Percentiles rank a stretch among this genome's conserved stretches.
These are phyloP conservation scores for Nannospalax galili DNA, from an alignment of 2,113 vertebrate genomes.

Conservation along the genomic window DNA sequence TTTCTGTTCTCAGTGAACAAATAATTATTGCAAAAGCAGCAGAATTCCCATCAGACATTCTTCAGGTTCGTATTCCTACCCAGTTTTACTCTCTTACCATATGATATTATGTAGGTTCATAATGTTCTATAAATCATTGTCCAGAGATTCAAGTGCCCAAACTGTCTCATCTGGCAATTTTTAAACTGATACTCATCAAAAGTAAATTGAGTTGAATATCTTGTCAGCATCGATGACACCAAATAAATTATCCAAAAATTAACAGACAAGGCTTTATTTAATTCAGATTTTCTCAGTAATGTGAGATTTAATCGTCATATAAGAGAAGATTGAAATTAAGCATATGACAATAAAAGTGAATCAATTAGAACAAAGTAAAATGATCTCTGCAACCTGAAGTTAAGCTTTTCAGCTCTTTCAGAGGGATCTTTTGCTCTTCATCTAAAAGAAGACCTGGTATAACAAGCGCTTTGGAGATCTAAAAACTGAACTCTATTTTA, in stretches of 20 bases:
- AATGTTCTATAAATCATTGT: slow-evolving; percentile 42
- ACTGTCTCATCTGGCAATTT: not conserved
- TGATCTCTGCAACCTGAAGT: not conserved
- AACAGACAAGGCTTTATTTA: not conserved
- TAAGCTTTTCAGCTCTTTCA: not conserved
- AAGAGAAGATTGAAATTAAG: not conserved
- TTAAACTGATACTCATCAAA: not conserved
- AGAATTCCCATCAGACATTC: not conserved
- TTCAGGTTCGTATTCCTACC: not conserved
- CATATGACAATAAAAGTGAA: not conserved
- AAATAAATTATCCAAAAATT: fast-evolving
- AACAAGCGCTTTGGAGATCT: not conserved
- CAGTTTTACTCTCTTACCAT: not conserved
- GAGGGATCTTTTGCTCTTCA: not conserved
- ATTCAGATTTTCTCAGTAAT: not conserved
- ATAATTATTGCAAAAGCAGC: not conserved
- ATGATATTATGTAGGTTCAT: not conserved
- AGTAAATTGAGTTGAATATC: not conserved
- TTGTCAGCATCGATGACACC: not conserved
- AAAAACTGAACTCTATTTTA: not conserved
- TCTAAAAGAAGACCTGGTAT: not conserved
- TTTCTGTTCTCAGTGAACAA: not conserved
- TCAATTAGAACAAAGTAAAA: not conserved
- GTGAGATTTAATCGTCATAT: not conserved
- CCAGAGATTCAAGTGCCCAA: not conserved